Base-by-base conservation (phyloP, 2,797 vertebrate genomes). In the Microhierax caerulescens region DNA sequence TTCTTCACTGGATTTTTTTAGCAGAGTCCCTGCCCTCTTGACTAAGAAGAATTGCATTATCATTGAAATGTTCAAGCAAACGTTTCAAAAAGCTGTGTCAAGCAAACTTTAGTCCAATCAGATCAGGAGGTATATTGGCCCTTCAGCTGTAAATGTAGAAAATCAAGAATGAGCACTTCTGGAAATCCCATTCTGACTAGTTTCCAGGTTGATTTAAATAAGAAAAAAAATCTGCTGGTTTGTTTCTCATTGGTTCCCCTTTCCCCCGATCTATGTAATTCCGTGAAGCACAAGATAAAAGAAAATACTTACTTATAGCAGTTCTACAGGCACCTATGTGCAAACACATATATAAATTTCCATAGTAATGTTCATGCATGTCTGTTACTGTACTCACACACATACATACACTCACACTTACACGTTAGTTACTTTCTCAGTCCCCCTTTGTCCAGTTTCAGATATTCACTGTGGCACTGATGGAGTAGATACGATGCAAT, bases 281-380 rank as follows among this genome's bases (percentile, higher is more conserved):
- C 28, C 28, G 41, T 86, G 13, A 32, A 72, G 24, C 15, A 9
- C n/a, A 56, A 85, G 24, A 37, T 22, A 10, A 16, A 83, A 43
- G 14, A 72, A 60, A 54, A 56, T 27, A 60, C 18, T 34, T 69
- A 13, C 36, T 48, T 88, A 22, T 27, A 72, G 48, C 20, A 43
- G 8, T 54, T 48, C 37, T 41, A 37, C 21, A 59, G 54, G 23
- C 37, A 83, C 13, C 5, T 43, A 20, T n/a, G 20, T 64, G 30
- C 34, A 72, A 63, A 39, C 25, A 30, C 3, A 10, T 25, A 15
- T 21, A 5, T 5, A 48, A 37, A 9, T 65, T 64, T 50, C 39
- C 36, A 43, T 13, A 8, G 21, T 21, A 56, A 84, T 30, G 7
- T 51, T 10, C 30, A 5, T 32, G 11, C 43, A 19, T 0, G 0